Percentiles rank a stretch among this genome's conserved stretches.
Evolutionary conservation across 2,888 invertebrate genomes (phyloP).

Genomic region (Lithodes maja): DNA sequence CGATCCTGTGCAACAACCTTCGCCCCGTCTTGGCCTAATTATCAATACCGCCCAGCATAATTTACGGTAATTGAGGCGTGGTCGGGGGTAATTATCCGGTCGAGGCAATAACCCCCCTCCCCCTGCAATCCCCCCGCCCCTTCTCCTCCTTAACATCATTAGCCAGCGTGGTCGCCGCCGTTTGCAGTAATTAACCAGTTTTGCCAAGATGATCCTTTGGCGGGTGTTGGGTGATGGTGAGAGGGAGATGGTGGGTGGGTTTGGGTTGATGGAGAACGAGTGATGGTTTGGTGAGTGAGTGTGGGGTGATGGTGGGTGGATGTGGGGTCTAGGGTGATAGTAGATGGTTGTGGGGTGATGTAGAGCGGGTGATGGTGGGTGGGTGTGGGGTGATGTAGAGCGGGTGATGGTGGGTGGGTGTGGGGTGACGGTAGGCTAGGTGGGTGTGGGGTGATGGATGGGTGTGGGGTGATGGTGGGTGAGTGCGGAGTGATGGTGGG

Average conservation of each 20-base stretch:
- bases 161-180: constrained; percentile 39
- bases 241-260: constrained; percentile 14
- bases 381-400: background rate
- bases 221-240: constrained; percentile 5
- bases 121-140: background rate
- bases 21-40: constrained; percentile 39
- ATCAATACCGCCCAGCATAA: constrained; percentile 50
- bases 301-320: background rate
- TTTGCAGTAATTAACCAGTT: constrained; percentile 45
- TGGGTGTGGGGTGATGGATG: no score
- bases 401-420: background rate
- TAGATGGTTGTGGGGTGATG: background rate
- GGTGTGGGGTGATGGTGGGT: background rate
- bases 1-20: constrained; percentile 2
- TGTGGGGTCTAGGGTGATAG: background rate
- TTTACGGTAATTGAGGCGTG: constrained; percentile 45
- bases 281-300: background rate
- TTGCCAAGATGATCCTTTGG: constrained; percentile 3
- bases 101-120: constrained; percentile 33
- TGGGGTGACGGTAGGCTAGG: background rate
- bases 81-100: constrained; percentile 39
- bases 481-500: background rate
- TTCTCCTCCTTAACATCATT: constrained; percentile 17
- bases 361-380: background rate
- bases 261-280: background rate